Percentiles rank a stretch among this genome's conserved stretches.
Conservation (phyloP, 2,797 vertebrate species). For the Vespertilio murinus region DNA sequence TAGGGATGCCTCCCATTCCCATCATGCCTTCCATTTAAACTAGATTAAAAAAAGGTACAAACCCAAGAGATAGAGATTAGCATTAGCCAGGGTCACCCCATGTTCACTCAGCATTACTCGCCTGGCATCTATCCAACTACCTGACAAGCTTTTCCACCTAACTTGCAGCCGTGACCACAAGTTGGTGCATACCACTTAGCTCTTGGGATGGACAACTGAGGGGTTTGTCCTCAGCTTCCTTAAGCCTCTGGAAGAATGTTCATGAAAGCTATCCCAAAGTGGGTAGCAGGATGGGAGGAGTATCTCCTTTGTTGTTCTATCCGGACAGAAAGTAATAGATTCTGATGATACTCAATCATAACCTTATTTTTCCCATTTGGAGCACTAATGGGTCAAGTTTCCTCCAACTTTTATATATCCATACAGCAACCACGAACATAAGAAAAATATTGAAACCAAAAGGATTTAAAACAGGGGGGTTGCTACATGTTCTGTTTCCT, state of each 20-base stretch:
- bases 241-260: background rate
- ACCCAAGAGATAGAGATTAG: background rate
- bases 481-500: background rate
- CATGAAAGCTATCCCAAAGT: background rate
- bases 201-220: background rate
- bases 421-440: background rate
- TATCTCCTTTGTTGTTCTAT: background rate
- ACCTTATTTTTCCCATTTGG: background rate
- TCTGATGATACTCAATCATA: background rate
- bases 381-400: background rate
- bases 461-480: background rate
- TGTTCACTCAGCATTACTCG: background rate
- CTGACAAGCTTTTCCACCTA: background rate
- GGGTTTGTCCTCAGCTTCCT: background rate
- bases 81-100: background rate
- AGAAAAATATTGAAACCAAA: conserved; percentile 17
- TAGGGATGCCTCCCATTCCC: background rate
- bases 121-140: background rate
- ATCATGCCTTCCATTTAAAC: background rate
- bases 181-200: background rate
- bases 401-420: background rate
- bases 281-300: background rate
- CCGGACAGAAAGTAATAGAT: background rate
- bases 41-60: background rate
- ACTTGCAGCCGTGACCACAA: background rate